Conservation (phyloP, 1,140 invertebrate species). For the Lutraria rhynchaena region DNA sequence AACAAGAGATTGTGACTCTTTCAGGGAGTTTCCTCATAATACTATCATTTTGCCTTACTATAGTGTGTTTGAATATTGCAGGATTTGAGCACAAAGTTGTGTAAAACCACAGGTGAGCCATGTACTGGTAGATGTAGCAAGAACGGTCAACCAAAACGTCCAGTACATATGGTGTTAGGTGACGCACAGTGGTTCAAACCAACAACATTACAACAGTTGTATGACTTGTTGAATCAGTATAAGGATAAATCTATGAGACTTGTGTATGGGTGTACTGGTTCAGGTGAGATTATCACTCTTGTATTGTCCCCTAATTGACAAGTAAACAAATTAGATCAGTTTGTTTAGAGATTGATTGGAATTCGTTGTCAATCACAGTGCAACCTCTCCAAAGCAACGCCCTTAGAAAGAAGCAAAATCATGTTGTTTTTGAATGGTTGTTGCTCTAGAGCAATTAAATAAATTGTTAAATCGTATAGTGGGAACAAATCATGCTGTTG, state of each 20-base stretch:
- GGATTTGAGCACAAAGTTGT: conserved; percentile 68
- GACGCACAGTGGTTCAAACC: conserved; percentile 74
- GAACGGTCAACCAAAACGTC: not conserved
- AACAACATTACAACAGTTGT: conserved; percentile 64
- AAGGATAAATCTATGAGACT: conserved; percentile 66
- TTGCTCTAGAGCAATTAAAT: too few relatives aligned
- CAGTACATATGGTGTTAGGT: conserved; percentile 66
- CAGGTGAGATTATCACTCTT: conserved; percentile 64
- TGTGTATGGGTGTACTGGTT: conserved; percentile 73
- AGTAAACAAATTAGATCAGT: not conserved
- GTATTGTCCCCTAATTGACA: not conserved
- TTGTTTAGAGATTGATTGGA: not conserved
- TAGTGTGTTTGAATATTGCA: too few relatives aligned
- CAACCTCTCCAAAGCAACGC: too few relatives aligned
- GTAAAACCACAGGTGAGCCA: conserved; percentile 67
- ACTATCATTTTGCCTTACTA: too few relatives aligned
- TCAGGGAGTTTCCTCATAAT: too few relatives aligned
- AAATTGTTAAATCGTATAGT: too few relatives aligned
- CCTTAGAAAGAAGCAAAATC: too few relatives aligned
- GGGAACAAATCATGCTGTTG: too few relatives aligned
- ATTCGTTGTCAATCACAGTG: too few relatives aligned
- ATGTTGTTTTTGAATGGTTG: too few relatives aligned
- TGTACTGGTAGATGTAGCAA: conserved; percentile 68
- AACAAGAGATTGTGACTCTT: too few relatives aligned
- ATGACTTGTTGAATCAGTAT: conserved; percentile 64